Base-by-base conservation (phyloP, 2,888 invertebrate genomes). In the Anticlea derivata region DNA sequence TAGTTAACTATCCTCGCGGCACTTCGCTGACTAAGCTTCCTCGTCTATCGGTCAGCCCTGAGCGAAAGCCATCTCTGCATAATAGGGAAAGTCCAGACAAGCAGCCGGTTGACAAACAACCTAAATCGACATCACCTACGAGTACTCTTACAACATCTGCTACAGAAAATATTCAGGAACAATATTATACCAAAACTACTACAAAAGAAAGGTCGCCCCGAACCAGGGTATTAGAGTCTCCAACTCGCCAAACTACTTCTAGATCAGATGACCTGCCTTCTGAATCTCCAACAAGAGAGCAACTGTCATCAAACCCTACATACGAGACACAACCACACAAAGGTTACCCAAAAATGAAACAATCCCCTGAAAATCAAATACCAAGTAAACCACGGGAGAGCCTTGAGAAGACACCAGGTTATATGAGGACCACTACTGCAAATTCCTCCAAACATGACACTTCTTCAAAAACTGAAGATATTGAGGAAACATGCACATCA, bases 391-490 rank as follows among this genome's bases (percentile, higher is more conserved):
- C 41, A 40, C 40, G 37, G 23, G 35, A 38, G 2, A 55, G 48
- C 5, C 47, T 60, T 20, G 57, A 60, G 13, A 55, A 49, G 6
- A 43, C 27, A 30, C 53, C 65, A 39, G 38, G 35, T 13, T 53
- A 58, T 26, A 58, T 48, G 38, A 66, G 41, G 40, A 57, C 61
- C n/a, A 68, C 58, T 7, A 58, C 55, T 12, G 37, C 60, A 8
- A 44, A 38, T 6, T 58, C 50, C 2, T 59, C 65, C 11, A 58
- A 54, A 50, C 33, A 56, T 23, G 60, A 60, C 10, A 52, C 37
- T 27, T 11, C 37, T 38, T 33, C 11, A 1, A 47, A 47, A 23
- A 41, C 54, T n/a, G 30, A 60, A 43, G 50, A 55, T 2, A 10
- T 38, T 34, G 43, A 57, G 10, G 54, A 57, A 40, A 54, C 22